Evolutionary conservation across 2,888 invertebrate species (phyloP), one percentile per base, ranked within the genome.

Genomic region (Oeneis ivallda): DNA sequence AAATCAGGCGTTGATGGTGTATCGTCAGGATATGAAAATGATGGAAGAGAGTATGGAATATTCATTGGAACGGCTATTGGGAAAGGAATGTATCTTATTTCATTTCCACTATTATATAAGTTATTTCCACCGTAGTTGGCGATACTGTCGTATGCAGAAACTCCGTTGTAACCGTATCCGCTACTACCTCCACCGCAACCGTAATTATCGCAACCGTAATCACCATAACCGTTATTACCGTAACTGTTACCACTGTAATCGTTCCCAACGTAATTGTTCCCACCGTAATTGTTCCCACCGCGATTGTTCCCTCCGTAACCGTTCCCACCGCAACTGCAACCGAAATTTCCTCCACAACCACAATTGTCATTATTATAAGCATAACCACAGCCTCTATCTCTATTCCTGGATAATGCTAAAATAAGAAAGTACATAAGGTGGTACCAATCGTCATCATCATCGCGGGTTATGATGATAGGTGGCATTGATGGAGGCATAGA

Each of bases 371-470:
- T 26, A 13, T 15, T 43, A 26, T 19, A 34, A 34, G 54, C 57
- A 26, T 19, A 34, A 34, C 62, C 57, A 37, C 11, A 63, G 8
- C 57, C 56, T 43, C 53, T 7, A 0, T 41, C 19, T 56, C 75
- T 76, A 49, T 81, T 83, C 26, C 70, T 82, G 8, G 47, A 15
- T 72, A 84, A 64, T 0, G 85, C 81, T 47, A 85, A 77, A 47
- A 89, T 73, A 2, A 88, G 74, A 60, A 79, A 79, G 59, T 80
- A 86, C 13, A 87, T 71, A 34, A 83, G 72, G 57, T 76, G 65
- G n/a, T 75, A 66, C 64, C 69, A 76, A 65, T 78, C 75, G 62
- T 78, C 74, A 49, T 78, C 76, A 11, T 80, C 74, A 15, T 72
- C 74, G 32, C 66, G 75, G 17, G 75, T 76, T 3, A 81, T 59